Conservation (phyloP, 2,797 vertebrate genomes). For the Xyrichtys novacula region DNA sequence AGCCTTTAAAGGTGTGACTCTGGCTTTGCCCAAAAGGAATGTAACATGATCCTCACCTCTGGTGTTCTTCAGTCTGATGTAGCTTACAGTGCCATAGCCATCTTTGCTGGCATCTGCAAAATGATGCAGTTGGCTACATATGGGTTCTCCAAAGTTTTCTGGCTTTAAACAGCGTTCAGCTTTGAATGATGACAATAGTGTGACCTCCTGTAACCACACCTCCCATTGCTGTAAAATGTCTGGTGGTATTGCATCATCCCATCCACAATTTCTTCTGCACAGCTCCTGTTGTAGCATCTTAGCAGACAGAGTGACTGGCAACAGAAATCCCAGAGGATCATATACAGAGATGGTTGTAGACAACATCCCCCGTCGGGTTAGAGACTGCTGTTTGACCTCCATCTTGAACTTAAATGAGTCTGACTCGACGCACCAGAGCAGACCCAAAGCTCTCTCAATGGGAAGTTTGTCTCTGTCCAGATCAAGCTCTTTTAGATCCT, state of each 20-base stretch:
- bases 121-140: neutral
- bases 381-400: slow-evolving; percentile 1
- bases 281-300: neutral
- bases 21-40: neutral
- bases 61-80: neutral
- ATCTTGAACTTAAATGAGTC: too few relatives aligned
- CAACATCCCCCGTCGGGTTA: neutral
- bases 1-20: neutral
- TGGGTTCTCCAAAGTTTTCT: neutral
- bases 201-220: neutral
- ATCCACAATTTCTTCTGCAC: neutral
- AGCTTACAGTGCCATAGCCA: too few relatives aligned
- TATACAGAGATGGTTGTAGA: neutral
- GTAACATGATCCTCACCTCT: neutral
- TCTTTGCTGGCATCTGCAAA: neutral
- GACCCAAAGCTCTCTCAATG: neutral
- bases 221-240: neutral
- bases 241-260: neutral
- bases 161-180: neutral
- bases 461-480: neutral
- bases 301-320: neutral
- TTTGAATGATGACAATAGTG: neutral
- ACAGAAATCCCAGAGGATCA: neutral
- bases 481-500: neutral
- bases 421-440: neutral